phyloP scores from a whole-genome alignment of 2,888 invertebrate genomes.

The Carabus problematicus region DNA sequence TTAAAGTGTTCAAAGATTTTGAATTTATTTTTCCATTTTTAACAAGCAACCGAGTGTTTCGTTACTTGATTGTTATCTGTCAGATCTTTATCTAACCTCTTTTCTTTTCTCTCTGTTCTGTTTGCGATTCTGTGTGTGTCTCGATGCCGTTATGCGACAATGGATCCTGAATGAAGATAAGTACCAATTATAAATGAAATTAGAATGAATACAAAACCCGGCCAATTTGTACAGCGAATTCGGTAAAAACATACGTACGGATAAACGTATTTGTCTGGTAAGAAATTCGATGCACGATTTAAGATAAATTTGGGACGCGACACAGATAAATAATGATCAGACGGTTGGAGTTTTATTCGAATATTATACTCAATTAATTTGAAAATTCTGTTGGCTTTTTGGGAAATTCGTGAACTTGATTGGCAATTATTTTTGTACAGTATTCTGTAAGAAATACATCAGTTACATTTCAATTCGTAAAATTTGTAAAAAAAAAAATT shows the following conservation, averaged over 20 bases:
- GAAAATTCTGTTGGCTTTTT: too few relatives aligned
- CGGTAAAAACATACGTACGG: background rate
- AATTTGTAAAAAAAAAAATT: too few relatives aligned
- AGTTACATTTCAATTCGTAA: too few relatives aligned
- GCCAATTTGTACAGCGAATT: too few relatives aligned
- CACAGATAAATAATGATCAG: background rate
- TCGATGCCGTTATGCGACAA: background rate
- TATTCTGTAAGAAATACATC: too few relatives aligned
- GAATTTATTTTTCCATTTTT: constrained; percentile 15
- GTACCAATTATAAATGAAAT: too few relatives aligned
- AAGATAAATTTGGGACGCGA: background rate
- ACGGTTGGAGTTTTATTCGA: background rate
- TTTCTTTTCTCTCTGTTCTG: background rate
- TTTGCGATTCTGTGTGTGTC: background rate
- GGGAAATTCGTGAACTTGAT: background rate
- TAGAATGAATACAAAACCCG: too few relatives aligned
- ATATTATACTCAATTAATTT: background rate
- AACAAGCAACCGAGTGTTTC: constrained; percentile 18
- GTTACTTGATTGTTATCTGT: constrained; percentile 24
- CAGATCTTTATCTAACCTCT: background rate
- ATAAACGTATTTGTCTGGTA: too few relatives aligned
- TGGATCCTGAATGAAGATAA: too few relatives aligned
- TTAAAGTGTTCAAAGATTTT: constrained; percentile 13
- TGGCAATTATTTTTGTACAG: background rate
- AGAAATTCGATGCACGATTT: too few relatives aligned